Percentiles rank a stretch among this genome's conserved stretches.
Conservation (phyloP, 2,113 vertebrate genomes). For the Helogale parvula region DNA sequence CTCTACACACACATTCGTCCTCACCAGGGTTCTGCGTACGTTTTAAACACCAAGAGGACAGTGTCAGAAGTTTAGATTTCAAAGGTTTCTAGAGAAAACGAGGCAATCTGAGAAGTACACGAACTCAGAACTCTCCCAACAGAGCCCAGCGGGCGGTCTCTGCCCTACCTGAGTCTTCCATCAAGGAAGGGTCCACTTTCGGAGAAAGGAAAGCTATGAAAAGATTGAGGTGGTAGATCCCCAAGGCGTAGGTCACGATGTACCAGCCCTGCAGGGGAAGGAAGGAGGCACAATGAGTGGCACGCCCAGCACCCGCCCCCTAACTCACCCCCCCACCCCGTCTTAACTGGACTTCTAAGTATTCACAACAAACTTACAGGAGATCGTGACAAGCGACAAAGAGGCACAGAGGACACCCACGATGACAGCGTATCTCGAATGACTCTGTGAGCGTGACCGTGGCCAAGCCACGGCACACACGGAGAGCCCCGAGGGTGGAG, state of each 20-base stretch:
- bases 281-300: background rate
- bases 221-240: constrained; percentile 92
- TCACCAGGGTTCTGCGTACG: accelerated
- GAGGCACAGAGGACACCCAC: accelerated
- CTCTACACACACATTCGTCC: background rate
- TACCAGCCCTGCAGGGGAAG: constrained; percentile 88
- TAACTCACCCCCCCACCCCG: accelerated
- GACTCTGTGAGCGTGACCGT: accelerated
- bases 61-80: background rate
- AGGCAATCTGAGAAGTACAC: accelerated
- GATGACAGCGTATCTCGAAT: background rate
- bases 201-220: constrained; percentile 92
- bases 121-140: background rate
- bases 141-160: background rate
- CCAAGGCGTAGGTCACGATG: constrained; percentile 92
- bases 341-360: background rate
- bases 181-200: constrained; percentile 91
- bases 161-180: constrained; percentile 90
- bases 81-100: background rate
- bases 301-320: accelerated
- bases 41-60: background rate
- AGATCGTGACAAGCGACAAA: background rate
- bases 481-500: background rate
- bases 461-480: background rate
- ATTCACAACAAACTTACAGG: background rate